Base-by-base conservation (phyloP, 2,113 vertebrate species). In the Forbesichthys papilliferus region DNA sequence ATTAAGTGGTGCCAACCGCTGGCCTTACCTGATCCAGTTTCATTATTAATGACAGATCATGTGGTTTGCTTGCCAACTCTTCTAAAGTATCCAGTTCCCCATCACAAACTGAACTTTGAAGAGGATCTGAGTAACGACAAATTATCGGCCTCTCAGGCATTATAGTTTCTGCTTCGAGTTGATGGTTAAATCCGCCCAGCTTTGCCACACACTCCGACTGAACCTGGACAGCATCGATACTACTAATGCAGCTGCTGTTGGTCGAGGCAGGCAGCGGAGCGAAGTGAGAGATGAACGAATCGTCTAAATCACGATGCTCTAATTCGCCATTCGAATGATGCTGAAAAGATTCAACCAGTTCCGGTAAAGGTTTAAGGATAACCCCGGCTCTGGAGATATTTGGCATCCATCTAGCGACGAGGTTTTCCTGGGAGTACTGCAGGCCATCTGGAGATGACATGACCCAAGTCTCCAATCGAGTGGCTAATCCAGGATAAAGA, bases 1-100 rank as follows among this genome's bases (percentile, higher is more conserved):
- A 42, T 42, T 5, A 42, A 42, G 36, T 42, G 36, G 36, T 42
- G 36, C 36, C 0, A 49, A 14, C 42, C 13, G 1, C 48, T 7
- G 11, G 16, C 33, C 66, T 71, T 89, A 97, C 96, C 94, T 98
- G 93, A 64, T 96, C 94, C 3, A 98, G 92, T 78, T 94, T 96
- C 71, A 92, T 88, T 58, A 88, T 85, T 66, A 98, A 87, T 2
- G 92, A 86, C 64, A 93, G 83, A 0, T 90, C 87, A 58, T 84
- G 66, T 3, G 84, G 57, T 36, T 76, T 68, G 42, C 62, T 68
- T 20, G 64, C 51, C 70, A 83, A 36, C n/a, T 81, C 80, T 18
- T 71, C 85, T 60, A 74, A 11, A 69, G 60, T 78, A 14, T 86
- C 71, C 67, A 81, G 14, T 16, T 83, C 78, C 53, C 27, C 27